Conservation (phyloP, 1,140 invertebrate species). For the Tribolium castaneum region DNA sequence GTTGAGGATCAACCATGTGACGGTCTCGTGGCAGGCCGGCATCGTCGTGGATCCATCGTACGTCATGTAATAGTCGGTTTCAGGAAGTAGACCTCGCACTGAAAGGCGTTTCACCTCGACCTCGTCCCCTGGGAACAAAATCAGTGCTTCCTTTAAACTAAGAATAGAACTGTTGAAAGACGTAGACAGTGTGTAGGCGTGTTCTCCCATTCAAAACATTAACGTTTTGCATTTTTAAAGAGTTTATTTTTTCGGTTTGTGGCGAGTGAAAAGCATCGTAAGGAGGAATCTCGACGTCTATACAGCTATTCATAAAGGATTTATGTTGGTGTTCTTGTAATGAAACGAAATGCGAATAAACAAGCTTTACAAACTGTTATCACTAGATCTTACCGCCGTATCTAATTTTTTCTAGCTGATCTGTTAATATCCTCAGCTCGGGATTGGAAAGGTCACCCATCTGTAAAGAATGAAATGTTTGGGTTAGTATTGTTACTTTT, state of each 20-base stretch:
- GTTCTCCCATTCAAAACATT: not conserved
- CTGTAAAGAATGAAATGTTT: constrained; percentile 67
- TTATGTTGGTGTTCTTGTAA: not conserved
- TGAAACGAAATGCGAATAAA: constrained; percentile 8
- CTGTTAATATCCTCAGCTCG: constrained; percentile 86
- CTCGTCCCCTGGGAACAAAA: constrained; percentile 74
- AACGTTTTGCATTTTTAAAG: constrained; percentile 12
- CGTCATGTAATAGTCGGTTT: constrained; percentile 96
- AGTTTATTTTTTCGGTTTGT: constrained; percentile 6
- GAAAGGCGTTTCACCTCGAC: constrained; percentile 84
- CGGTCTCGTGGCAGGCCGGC: constrained; percentile 92
- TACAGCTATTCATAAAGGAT: not conserved
- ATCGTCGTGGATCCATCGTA: constrained; percentile 97
- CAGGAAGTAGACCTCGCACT: constrained; percentile 86
- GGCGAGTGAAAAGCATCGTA: not conserved
- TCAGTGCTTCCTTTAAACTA: constrained; percentile 4
- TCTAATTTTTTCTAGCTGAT: constrained; percentile 87
- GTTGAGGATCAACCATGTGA: constrained; percentile 96
- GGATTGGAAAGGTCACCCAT: constrained; percentile 87
- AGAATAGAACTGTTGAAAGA: not conserved
- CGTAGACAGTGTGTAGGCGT: not conserved
- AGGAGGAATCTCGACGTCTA: not conserved
- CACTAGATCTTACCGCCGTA: constrained; percentile 77
- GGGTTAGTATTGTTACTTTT: constrained; percentile 1
- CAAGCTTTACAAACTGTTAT: not conserved